These are phyloP conservation scores for Dendronephthya gigantea DNA, from an alignment of 64 coral and sea anemone species.

Conservation along the genomic window DNA sequence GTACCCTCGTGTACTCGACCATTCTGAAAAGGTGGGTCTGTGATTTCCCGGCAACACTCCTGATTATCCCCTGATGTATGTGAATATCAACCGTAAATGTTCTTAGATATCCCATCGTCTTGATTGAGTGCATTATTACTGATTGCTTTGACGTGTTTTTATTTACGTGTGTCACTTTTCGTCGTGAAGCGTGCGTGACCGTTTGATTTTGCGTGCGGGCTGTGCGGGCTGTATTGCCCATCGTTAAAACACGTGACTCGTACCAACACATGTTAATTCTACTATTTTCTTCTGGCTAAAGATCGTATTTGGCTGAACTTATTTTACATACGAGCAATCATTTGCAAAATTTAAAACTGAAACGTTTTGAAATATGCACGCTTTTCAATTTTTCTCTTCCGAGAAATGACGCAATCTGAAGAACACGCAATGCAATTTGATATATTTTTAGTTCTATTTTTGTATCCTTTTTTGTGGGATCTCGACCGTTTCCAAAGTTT, in stretches of 20 bases:
- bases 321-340: no score
- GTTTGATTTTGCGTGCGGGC: not conserved
- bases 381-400: no score
- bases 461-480: not conserved
- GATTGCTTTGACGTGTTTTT: not conserved
- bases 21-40: constrained; percentile 22
- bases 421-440: not conserved
- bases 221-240: no score
- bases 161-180: not conserved
- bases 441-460: not conserved
- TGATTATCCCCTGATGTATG: not conserved
- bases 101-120: not conserved
- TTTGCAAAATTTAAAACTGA: no score
- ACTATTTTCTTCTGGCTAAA: no score
- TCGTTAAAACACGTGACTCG: no score
- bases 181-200: not conserved
- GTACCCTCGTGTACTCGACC: not conserved
- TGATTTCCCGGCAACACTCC: not conserved
- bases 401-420: not conserved
- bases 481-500: not conserved
- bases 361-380: no score
- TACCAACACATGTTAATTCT: no score
- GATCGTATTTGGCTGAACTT: no score
- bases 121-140: not conserved
- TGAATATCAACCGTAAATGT: not conserved